Percentiles rank a stretch among this genome's conserved stretches.
phyloP scores from a whole-genome alignment of 2,113 vertebrate genomes.

The Glaucidium brasilianum region DNA sequence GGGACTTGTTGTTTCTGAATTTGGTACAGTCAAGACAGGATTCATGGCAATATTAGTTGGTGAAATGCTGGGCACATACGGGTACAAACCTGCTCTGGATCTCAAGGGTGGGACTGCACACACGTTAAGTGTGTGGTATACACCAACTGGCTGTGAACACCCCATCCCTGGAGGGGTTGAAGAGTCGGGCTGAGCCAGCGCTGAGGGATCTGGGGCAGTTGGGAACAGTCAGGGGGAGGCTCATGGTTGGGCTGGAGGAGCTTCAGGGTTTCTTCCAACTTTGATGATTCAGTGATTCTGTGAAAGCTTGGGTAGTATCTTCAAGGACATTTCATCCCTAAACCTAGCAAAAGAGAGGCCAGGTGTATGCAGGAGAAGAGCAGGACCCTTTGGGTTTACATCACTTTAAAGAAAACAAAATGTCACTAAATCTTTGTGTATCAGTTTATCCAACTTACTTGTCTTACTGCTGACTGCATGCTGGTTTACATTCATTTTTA shows the following conservation, averaged over 20 bases:
- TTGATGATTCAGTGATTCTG: too few species aligned
- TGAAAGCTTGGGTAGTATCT: neutral
- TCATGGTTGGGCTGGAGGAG: too few species aligned
- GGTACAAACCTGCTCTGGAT: neutral
- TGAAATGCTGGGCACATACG: neutral
- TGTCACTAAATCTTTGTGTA: neutral
- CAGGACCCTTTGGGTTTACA: neutral
- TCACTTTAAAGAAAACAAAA: neutral
- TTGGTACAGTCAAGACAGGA: neutral
- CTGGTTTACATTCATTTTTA: neutral
- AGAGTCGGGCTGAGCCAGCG: too few species aligned
- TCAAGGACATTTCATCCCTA: neutral
- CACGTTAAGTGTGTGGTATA: rapidly evolving
- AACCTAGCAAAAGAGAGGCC: neutral
- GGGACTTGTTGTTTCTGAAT: neutral
- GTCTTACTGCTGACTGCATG: neutral
- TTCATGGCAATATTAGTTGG: neutral
- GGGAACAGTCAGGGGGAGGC: too few species aligned
- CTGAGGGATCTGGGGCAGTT: too few species aligned
- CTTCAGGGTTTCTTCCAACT: too few species aligned
- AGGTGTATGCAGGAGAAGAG: neutral
- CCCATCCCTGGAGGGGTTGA: too few species aligned
- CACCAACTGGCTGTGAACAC: too few species aligned
- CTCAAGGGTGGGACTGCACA: neutral
- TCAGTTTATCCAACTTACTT: neutral